Percentiles rank a stretch among this genome's conserved stretches.
Evolutionary conservation across 2,888 invertebrate species (phyloP).

Genomic region (Leptinotarsa rubiginosa): DNA sequence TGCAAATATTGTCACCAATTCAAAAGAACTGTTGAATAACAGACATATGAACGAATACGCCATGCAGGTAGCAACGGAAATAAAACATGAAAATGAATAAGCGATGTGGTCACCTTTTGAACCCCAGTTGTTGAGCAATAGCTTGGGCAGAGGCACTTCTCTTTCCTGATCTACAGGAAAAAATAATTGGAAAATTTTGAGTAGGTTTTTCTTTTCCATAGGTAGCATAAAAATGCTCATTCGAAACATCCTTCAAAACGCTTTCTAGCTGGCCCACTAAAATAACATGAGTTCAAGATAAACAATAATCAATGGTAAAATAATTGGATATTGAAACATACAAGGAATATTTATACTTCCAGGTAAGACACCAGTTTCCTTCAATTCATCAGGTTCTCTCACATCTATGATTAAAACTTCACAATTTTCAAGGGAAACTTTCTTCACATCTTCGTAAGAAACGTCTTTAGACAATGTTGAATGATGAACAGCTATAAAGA

Average conservation of each 20-base stretch:
- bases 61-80: too few relatives aligned
- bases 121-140: conserved; percentile 71
- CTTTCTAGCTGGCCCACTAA: conserved; percentile 70
- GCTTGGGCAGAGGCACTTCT: conserved; percentile 74
- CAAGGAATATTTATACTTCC: conserved; percentile 82
- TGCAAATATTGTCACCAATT: too few relatives aligned
- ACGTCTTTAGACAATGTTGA: conserved; percentile 24
- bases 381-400: conserved; percentile 78
- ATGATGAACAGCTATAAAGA: neutral
- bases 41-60: too few relatives aligned
- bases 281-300: conserved; percentile 48
- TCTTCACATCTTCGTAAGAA: conserved; percentile 65
- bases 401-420: conserved; percentile 78
- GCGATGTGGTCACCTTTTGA: conserved; percentile 67
- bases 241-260: conserved; percentile 66
- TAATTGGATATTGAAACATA: conserved; percentile 59
- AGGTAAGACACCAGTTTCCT: conserved; percentile 78
- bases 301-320: neutral
- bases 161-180: conserved; percentile 77
- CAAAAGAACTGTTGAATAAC: too few relatives aligned
- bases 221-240: conserved; percentile 70
- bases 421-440: conserved; percentile 63
- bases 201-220: conserved; percentile 73
- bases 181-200: conserved; percentile 72
- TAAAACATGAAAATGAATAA: too few relatives aligned